Conservation (phyloP, 2,113 vertebrate species). For the Microtus oregoni region DNA sequence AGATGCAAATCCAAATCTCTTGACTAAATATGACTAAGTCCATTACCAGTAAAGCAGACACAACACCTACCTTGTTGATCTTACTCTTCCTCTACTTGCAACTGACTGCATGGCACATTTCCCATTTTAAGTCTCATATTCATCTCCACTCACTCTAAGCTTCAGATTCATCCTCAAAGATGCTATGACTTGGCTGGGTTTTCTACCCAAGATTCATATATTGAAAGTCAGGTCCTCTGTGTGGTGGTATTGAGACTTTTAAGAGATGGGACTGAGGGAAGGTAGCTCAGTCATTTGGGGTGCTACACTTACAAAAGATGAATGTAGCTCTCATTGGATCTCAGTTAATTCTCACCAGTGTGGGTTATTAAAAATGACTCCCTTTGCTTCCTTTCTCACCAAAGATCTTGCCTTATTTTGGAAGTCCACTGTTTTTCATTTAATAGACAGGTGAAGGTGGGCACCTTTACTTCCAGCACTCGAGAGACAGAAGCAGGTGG, state of each 20-base stretch:
- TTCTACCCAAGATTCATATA: not conserved
- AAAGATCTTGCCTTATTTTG: not conserved
- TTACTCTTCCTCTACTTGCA: not conserved
- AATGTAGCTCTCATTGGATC: not conserved
- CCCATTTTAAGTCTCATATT: not conserved
- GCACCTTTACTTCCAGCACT: not conserved
- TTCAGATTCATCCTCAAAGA: not conserved
- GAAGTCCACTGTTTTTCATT: not conserved
- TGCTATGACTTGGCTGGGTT: not conserved
- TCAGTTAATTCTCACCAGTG: not conserved
- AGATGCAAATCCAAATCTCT: not conserved
- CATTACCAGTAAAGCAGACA: not conserved
- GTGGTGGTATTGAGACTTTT: not conserved
- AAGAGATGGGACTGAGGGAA: not conserved
- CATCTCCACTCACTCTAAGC: not conserved
- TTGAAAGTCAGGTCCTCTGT: not conserved
- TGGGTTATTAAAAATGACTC: not conserved
- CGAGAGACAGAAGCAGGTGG: not conserved
- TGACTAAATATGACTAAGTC: not conserved
- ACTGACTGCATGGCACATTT: rapidly evolving
- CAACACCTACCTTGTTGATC: not conserved
- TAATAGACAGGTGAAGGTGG: not conserved
- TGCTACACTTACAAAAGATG: not conserved
- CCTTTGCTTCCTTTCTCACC: not conserved
- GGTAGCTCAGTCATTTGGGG: not conserved